Evolutionary conservation across 2,797 vertebrate species (phyloP).

Genomic region (Aeoliscus strigatus): DNA sequence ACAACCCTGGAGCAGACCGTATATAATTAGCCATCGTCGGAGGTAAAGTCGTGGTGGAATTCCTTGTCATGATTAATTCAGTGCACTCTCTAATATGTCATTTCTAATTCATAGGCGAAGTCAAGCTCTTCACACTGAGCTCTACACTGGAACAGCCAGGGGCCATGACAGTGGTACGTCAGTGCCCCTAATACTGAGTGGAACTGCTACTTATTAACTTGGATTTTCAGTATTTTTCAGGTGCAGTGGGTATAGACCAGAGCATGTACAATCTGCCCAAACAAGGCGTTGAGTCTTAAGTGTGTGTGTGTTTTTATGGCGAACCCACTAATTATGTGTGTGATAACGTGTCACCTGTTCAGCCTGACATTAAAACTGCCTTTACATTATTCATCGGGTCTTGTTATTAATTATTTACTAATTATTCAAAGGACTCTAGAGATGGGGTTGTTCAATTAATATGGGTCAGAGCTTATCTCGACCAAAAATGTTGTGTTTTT

Average conservation of each 20-base stretch:
- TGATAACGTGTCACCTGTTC: too few relatives aligned
- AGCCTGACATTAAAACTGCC: too few relatives aligned
- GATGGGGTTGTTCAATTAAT: too few relatives aligned
- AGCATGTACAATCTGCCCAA: too few relatives aligned
- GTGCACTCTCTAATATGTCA: constrained; percentile 56
- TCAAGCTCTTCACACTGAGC: constrained; percentile 42
- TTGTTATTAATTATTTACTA: too few relatives aligned
- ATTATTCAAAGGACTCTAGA: too few relatives aligned
- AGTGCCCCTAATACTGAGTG: constrained; percentile 35
- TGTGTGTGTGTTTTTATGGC: too few relatives aligned
- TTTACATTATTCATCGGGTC: too few relatives aligned
- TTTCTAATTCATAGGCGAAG: constrained; percentile 66
- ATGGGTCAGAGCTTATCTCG: too few relatives aligned
- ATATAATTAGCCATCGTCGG: constrained; percentile 56
- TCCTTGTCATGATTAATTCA: constrained; percentile 61
- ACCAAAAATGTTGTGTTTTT: too few relatives aligned
- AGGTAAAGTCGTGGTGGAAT: constrained; percentile 44
- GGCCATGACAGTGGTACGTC: constrained; percentile 31
- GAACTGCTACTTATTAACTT: constrained; percentile 20
- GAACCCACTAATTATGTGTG: too few relatives aligned
- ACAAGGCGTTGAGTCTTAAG: too few relatives aligned
- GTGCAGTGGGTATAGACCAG: constrained; percentile 12
- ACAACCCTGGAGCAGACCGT: constrained; percentile 13
- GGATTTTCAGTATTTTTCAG: constrained; percentile 23
- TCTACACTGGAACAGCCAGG: constrained; percentile 35